These are phyloP conservation scores for Silurus meridionalis DNA, from an alignment of 2,113 vertebrate genomes.

Conservation along the genomic window DNA sequence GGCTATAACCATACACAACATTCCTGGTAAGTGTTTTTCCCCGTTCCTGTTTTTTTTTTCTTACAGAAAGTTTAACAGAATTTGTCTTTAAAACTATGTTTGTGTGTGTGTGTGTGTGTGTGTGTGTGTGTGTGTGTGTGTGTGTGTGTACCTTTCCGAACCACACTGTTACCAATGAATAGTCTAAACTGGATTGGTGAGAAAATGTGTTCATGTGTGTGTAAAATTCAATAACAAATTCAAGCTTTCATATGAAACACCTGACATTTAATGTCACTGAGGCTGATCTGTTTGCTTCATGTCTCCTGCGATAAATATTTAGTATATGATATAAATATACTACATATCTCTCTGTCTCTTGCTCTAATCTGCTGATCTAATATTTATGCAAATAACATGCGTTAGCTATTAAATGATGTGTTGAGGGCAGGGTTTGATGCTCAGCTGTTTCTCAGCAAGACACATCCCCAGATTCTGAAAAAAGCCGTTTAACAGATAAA, in stretches of 20 bases:
- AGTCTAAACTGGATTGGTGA: conserved; percentile 4
- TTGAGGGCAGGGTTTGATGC: not conserved
- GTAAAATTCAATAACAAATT: not conserved
- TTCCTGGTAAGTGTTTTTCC: conserved; percentile 79
- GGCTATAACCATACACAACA: conserved; percentile 95
- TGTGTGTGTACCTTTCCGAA: not conserved
- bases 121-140: conserved; percentile 6
- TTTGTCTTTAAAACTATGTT: not conserved
- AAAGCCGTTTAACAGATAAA: not conserved
- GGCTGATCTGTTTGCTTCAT: conserved; percentile 3
- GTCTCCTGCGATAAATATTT: not conserved
- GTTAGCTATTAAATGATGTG: not conserved
- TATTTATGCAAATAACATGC: not conserved
- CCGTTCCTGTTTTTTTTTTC: conserved; percentile 45
- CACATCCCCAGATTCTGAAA: not conserved
- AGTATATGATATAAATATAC: not conserved
- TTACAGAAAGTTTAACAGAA: not conserved
- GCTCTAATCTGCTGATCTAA: not conserved
- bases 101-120: too few relatives aligned
- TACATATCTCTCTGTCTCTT: not conserved
- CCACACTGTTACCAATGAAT: not conserved
- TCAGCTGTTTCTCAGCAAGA: not conserved
- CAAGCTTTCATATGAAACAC: conserved; percentile 13
- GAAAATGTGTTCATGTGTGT: not conserved
- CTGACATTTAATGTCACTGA: conserved; percentile 3